These are phyloP conservation scores for Aurelia sp. DNA, from an alignment of 30 jellyfish, hydroid and myxozoan genomes.

Conservation along the genomic window DNA sequence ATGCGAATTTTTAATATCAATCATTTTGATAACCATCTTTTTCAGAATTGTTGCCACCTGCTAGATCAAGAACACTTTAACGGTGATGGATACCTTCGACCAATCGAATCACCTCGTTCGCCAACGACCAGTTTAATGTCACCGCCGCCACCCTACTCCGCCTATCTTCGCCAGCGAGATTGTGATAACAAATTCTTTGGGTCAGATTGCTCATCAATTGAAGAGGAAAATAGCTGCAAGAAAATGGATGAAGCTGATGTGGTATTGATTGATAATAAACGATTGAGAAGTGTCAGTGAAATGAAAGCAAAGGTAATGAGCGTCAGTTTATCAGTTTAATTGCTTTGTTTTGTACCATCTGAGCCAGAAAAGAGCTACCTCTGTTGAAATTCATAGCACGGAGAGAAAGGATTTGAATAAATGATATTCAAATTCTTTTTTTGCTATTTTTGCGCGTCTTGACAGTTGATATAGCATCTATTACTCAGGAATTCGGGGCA, in stretches of 20 bases:
- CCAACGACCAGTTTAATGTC: slow-evolving; percentile 62
- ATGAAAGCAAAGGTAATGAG: slow-evolving; percentile 54
- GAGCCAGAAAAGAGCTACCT: too few relatives aligned
- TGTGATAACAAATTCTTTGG: slow-evolving; percentile 62
- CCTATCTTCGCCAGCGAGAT: slow-evolving; percentile 30
- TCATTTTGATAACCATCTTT: neutral
- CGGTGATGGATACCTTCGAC: slow-evolving; percentile 84
- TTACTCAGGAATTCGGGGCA: too few relatives aligned
- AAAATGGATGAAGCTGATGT: slow-evolving; percentile 33
- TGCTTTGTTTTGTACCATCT: too few relatives aligned
- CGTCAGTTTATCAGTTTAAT: too few relatives aligned
- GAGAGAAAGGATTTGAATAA: too few relatives aligned
- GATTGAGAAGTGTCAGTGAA: slow-evolving; percentile 63
- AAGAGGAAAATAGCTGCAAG: slow-evolving; percentile 48
- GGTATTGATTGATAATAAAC: slow-evolving; percentile 32
- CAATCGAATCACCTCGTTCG: slow-evolving; percentile 77
- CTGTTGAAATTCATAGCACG: too few relatives aligned
- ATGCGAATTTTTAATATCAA: neutral
- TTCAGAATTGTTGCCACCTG: slow-evolving; percentile 62
- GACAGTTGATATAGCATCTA: too few relatives aligned
- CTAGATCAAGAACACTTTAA: slow-evolving; percentile 73
- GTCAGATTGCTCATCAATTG: slow-evolving; percentile 40
- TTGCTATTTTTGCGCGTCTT: too few relatives aligned
- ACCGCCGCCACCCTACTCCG: slow-evolving; percentile 91
- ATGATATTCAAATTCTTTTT: too few relatives aligned